Evolutionary conservation across 2,888 invertebrate genomes (phyloP), one percentile per base, ranked within the genome.

Genomic region (Galeopsomyia nigrocyanea): DNA sequence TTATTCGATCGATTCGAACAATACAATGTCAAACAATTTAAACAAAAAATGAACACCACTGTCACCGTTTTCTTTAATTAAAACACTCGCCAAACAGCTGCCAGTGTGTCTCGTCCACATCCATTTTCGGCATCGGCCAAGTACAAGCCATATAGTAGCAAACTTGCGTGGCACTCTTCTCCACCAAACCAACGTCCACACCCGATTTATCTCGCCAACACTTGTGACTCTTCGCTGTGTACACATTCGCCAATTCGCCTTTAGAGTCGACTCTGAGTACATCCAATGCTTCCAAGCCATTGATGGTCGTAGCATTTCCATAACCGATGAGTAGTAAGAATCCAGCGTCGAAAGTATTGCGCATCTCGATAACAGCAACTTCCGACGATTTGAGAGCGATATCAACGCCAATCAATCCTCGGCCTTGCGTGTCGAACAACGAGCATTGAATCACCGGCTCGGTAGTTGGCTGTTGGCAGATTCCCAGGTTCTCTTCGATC

Each of bases 121-220:
- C 17, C 1, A 10, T 0, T 16, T 21, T 16, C 0, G 60, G 17
- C 19, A 6, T 51, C 26, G 57, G 46, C 39, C 61, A 22, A n/a
- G 51, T 17, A 14, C 68, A 68, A 6, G 47, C 53, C 1, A 53
- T 17, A 21, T 68, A 68, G 16, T 61, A 68, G 13, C 68, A 68
- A 17, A 55, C 46, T n/a, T 22, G 21, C 2, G 26, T 21, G 3
- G 16, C 46, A 14, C 14, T 46, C 47, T 16, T 46, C 16, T 46
- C 53, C 14, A 64, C 21, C 16, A 64, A 46, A 22, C 46, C 55
- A 7, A 14, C 53, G 19, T 64, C 47, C 9, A 64, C 6, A 1
- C 1, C n/a, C 0, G 64, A 13, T 0, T 22, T 6, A 3, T 22
- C 10, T 2, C 16, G 19, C 19, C 19, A 14, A 3, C 64, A 64